A percentile compares a stretch with the other conserved stretches of the same genome.
These are phyloP conservation scores for Pollenia amentaria DNA, from an alignment of 2,888 invertebrate species.

Conservation along the genomic window DNA sequence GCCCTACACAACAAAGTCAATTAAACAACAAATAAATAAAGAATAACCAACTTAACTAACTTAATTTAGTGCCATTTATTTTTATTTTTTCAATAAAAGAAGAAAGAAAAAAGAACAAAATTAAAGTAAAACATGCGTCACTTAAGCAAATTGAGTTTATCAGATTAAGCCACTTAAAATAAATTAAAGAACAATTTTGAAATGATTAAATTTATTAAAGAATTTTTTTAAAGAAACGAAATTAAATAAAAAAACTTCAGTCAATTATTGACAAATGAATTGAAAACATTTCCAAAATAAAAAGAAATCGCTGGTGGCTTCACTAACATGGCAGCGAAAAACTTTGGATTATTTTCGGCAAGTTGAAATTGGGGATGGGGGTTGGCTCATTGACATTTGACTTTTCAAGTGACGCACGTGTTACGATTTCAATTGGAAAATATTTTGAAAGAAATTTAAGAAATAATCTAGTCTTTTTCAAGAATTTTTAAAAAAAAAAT, in stretches of 20 bases:
- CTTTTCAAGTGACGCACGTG: conserved; percentile 69
- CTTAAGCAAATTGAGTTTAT: conserved; percentile 76
- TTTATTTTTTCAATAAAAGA: conserved; percentile 15
- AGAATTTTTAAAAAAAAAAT: background rate
- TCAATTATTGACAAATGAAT: conserved; percentile 70
- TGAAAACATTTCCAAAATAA: conserved; percentile 54
- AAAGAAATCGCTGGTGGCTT: conserved; percentile 50
- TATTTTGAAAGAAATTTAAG: conserved; percentile 45
- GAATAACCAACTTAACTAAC: conserved; percentile 36
- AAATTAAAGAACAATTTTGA: conserved; percentile 76
- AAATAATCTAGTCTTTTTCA: background rate
- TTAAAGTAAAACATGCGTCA: conserved; percentile 73
- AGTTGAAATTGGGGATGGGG: background rate
- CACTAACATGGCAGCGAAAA: conserved; percentile 10
- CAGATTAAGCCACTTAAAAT: conserved; percentile 78
- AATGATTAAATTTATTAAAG: conserved; percentile 70
- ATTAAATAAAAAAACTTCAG: conserved; percentile 48
- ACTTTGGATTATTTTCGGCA: conserved; percentile 14
- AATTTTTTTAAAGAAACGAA: conserved; percentile 36
- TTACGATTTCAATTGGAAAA: conserved; percentile 33
- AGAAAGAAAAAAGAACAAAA: background rate
- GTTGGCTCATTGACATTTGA: conserved; percentile 64
- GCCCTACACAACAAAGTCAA: background rate
- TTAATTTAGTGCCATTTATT: conserved; percentile 53
- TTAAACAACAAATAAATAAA: conserved; percentile 46